phyloP scores from a whole-genome alignment of 2,888 invertebrate species.

The Nemotelus pantherinus region DNA sequence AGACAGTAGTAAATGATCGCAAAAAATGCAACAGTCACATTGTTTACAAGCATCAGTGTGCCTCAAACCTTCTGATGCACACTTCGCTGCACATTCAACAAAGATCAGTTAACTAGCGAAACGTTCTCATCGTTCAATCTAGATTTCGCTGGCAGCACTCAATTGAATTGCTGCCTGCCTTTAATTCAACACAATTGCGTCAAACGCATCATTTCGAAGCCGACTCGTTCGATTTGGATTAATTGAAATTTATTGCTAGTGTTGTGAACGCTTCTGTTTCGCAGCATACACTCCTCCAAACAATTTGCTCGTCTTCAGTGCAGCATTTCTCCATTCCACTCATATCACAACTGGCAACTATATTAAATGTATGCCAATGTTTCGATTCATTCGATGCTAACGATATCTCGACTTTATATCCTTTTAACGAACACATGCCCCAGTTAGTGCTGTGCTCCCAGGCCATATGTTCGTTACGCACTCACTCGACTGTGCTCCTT shows the following conservation, averaged over 20 bases:
- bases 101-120: neutral
- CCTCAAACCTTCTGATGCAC: neutral
- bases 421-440: slow-evolving; percentile 35
- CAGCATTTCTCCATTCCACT: neutral
- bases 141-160: slow-evolving; percentile 37
- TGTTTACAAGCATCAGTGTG: too few relatives aligned
- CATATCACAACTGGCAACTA: neutral
- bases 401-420: slow-evolving; percentile 31
- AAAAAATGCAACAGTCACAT: too few relatives aligned
- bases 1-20: too few relatives aligned
- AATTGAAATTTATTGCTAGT: slow-evolving; percentile 48
- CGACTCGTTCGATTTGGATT: slow-evolving; percentile 40
- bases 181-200: slow-evolving; percentile 50
- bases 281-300: neutral
- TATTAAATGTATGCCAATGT: slow-evolving; percentile 27
- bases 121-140: slow-evolving; percentile 19
- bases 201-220: slow-evolving; percentile 46
- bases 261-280: neutral
- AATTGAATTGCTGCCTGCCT: slow-evolving; percentile 49
- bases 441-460: neutral
- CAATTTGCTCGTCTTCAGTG: neutral
- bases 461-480: slow-evolving; percentile 2
- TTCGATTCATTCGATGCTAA: neutral
- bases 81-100: slow-evolving; percentile 10
- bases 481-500: slow-evolving; percentile 16